A percentile compares a stretch with the other conserved stretches of the same genome.
phyloP scores from a whole-genome alignment of 1,140 invertebrate genomes.

The Sitobion miscanthi region DNA sequence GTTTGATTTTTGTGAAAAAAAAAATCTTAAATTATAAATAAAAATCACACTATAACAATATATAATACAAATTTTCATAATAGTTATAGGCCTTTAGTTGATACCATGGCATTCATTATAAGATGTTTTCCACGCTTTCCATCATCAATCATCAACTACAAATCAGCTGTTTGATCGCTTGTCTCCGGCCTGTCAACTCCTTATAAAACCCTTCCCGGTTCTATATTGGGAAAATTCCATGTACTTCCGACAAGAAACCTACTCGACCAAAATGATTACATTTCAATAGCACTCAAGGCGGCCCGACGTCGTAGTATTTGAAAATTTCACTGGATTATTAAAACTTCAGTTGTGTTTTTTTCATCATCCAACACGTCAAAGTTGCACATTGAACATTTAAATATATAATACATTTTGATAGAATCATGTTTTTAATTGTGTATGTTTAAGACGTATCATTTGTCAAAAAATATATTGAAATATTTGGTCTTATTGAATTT shows the following conservation, averaged over 20 bases:
- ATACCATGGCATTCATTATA: neutral
- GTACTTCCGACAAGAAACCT: conserved; percentile 12
- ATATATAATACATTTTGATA: neutral
- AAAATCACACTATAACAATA: neutral
- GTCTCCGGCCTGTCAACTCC: conserved; percentile 9
- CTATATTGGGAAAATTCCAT: conserved; percentile 18
- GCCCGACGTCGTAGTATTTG: neutral
- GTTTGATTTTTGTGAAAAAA: neutral
- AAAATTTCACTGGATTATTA: neutral
- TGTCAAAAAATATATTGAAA: neutral
- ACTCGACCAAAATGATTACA: conserved; percentile 33
- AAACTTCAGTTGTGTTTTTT: neutral
- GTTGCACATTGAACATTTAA: neutral
- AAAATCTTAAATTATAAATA: neutral
- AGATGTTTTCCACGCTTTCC: neutral
- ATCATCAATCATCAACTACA: conserved; percentile 33
- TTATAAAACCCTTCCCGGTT: neutral
- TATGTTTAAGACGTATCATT: neutral
- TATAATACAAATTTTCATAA: neutral
- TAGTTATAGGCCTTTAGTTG: neutral
- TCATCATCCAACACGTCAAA: neutral
- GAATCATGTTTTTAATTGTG: neutral
- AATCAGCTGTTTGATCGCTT: conserved; percentile 24
- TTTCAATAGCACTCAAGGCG: conserved; percentile 21
- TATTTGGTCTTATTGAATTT: neutral